phyloP scores from a whole-genome alignment of 2,888 invertebrate species.

The Andrena fulva region DNA sequence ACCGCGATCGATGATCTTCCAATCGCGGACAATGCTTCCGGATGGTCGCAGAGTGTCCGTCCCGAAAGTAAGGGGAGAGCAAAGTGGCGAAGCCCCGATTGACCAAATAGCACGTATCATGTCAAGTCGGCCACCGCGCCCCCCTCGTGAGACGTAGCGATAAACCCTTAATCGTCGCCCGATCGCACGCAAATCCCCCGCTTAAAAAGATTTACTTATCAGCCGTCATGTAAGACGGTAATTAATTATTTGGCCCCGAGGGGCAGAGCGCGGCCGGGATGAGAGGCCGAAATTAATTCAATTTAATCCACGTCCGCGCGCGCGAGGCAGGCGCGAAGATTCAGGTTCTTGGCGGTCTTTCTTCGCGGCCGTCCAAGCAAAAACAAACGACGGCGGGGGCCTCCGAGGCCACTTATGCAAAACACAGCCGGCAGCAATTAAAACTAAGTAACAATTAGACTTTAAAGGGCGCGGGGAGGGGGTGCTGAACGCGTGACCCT shows the following conservation, averaged over 20 bases:
- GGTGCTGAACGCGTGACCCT: slow-evolving; percentile 74
- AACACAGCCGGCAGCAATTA: slow-evolving; percentile 75
- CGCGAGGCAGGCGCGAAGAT: slow-evolving; percentile 56
- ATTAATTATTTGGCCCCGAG: slow-evolving; percentile 71
- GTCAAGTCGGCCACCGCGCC: background rate
- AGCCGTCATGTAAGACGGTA: slow-evolving; percentile 71
- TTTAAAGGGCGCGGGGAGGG: slow-evolving; percentile 69
- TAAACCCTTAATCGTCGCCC: slow-evolving; percentile 45
- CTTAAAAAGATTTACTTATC: slow-evolving; percentile 72
- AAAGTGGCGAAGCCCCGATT: background rate
- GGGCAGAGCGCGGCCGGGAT: slow-evolving; percentile 38
- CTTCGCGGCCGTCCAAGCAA: slow-evolving; percentile 47
- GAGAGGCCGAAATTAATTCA: slow-evolving; percentile 77
- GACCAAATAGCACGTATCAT: slow-evolving; percentile 2
- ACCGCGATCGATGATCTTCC: too few relatives aligned
- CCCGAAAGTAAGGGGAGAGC: background rate
- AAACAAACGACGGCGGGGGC: slow-evolving; percentile 56
- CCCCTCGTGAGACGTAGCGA: background rate
- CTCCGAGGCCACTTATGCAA: slow-evolving; percentile 69
- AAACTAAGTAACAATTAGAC: slow-evolving; percentile 79
- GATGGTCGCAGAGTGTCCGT: background rate
- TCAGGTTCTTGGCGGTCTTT: slow-evolving; percentile 41
- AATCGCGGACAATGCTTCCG: background rate
- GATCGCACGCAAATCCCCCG: slow-evolving; percentile 58
- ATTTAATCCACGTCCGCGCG: slow-evolving; percentile 75